A percentile compares a stretch with the other conserved stretches of the same genome.
phyloP scores from a whole-genome alignment of 1,140 invertebrate genomes.

The Chrysopa pallens region DNA sequence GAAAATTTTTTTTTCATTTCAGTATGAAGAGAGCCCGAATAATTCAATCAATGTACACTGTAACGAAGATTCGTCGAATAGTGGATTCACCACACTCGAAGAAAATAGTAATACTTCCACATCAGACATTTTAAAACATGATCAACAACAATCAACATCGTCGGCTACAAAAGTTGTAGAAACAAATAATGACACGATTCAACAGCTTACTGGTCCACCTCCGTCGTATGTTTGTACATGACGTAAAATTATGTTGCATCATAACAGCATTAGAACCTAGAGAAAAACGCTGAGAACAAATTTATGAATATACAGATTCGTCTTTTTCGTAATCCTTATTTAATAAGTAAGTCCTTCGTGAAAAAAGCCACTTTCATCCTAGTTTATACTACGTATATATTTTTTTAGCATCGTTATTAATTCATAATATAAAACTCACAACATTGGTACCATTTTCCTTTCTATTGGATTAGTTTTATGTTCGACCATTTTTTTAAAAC shows the following conservation, averaged over 20 bases:
- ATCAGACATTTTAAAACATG: neutral
- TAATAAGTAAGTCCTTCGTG: too few relatives aligned
- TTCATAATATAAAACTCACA: too few relatives aligned
- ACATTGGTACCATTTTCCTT: too few relatives aligned
- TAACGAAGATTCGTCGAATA: slow-evolving; percentile 18
- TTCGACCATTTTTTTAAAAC: too few relatives aligned
- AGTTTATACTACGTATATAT: too few relatives aligned
- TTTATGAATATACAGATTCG: too few relatives aligned
- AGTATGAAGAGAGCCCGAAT: slow-evolving; percentile 22
- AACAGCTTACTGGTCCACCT: slow-evolving; percentile 2
- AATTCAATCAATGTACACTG: slow-evolving; percentile 13
- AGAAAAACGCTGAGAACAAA: too few relatives aligned
- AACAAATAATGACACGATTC: slow-evolving; percentile 2
- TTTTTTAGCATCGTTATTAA: too few relatives aligned
- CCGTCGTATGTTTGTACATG: neutral
- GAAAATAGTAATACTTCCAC: neutral
- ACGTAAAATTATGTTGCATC: neutral
- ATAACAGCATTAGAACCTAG: too few relatives aligned
- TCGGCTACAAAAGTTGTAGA: neutral
- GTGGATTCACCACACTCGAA: neutral
- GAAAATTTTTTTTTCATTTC: neutral
- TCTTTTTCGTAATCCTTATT: too few relatives aligned
- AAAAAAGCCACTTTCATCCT: too few relatives aligned
- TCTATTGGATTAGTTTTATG: too few relatives aligned
- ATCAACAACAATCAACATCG: neutral